Conservation (phyloP, 2,888 invertebrate genomes). For the Drosophila leonis region DNA sequence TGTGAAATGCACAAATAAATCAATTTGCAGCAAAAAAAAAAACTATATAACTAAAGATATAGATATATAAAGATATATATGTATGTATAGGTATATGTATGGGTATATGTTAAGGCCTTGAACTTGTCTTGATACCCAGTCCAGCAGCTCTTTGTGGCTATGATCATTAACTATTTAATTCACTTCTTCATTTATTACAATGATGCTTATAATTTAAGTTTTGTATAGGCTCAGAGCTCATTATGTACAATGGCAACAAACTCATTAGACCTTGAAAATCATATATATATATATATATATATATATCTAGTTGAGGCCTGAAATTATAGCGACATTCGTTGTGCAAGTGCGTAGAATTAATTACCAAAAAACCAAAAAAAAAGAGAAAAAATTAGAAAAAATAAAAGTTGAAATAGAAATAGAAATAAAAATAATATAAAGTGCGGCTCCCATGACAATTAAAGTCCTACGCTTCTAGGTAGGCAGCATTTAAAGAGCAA, state of each 20-base stretch:
- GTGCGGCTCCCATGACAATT: constrained; percentile 69
- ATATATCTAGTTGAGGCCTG: constrained; percentile 40
- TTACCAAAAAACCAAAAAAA: constrained; percentile 51
- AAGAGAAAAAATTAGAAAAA: constrained; percentile 19
- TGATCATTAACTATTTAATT: constrained; percentile 61
- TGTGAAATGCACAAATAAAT: constrained; percentile 48
- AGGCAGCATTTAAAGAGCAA: constrained; percentile 3
- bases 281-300: constrained; percentile 9
- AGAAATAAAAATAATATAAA: constrained; percentile 45
- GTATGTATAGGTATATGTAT: background rate
- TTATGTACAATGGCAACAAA: constrained; percentile 74
- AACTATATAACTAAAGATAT: constrained; percentile 4
- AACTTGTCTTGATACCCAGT: constrained; percentile 49
- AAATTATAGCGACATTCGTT: constrained; percentile 72
- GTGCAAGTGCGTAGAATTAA: constrained; percentile 77
- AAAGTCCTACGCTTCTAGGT: constrained; percentile 37
- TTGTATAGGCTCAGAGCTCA: constrained; percentile 56
- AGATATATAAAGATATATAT: background rate
- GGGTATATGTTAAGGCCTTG: constrained; percentile 56
- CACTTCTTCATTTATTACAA: constrained; percentile 69
- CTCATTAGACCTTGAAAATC: constrained; percentile 80
- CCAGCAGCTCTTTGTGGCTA: background rate
- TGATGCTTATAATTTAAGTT: constrained; percentile 60
- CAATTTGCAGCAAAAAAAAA: constrained; percentile 26
- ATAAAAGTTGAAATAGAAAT: constrained; percentile 18